A percentile compares a stretch with the other conserved stretches of the same genome.
phyloP scores from a whole-genome alignment of 1,140 invertebrate genomes.

The Vanessa atalanta region DNA sequence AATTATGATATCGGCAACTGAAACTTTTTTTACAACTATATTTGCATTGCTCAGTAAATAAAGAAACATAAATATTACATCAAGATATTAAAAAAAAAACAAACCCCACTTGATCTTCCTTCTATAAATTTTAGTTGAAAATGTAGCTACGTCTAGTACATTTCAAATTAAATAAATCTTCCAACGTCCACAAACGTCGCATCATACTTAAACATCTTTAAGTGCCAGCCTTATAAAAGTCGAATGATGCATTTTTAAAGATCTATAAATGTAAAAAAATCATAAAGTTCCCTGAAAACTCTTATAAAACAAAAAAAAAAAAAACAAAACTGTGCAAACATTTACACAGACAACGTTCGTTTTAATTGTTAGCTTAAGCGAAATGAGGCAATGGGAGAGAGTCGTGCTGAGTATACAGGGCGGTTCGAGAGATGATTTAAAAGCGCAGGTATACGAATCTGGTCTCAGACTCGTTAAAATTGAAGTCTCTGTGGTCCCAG shows the following conservation, averaged over 20 bases:
- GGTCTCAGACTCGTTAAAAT: constrained; percentile 17
- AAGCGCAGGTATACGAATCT: constrained; percentile 21
- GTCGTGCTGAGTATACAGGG: constrained; percentile 33
- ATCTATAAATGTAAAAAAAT: constrained; percentile 21
- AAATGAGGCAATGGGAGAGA: constrained; percentile 37
- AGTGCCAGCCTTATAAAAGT: not conserved
- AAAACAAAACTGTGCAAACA: constrained; percentile 19
- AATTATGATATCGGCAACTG: too few species aligned
- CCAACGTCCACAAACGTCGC: not conserved
- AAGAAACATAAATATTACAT: too few species aligned
- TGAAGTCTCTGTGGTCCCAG: not conserved
- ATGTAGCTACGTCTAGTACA: not conserved
- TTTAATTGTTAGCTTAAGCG: constrained; percentile 38
- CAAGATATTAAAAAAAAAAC: too few species aligned
- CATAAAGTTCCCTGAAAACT: constrained; percentile 19
- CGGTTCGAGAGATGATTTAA: constrained; percentile 28
- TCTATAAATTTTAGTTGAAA: not conserved
- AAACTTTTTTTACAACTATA: too few species aligned
- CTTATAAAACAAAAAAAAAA: constrained; percentile 27
- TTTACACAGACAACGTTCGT: constrained; percentile 39
- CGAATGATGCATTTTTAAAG: constrained; percentile 2
- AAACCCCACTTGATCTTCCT: not conserved
- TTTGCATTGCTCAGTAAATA: too few species aligned
- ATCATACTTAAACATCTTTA: constrained; percentile 2
- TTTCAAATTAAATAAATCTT: constrained; percentile 3